These are phyloP conservation scores for Apamea sordens DNA, from an alignment of 2,888 invertebrate genomes.

Conservation along the genomic window DNA sequence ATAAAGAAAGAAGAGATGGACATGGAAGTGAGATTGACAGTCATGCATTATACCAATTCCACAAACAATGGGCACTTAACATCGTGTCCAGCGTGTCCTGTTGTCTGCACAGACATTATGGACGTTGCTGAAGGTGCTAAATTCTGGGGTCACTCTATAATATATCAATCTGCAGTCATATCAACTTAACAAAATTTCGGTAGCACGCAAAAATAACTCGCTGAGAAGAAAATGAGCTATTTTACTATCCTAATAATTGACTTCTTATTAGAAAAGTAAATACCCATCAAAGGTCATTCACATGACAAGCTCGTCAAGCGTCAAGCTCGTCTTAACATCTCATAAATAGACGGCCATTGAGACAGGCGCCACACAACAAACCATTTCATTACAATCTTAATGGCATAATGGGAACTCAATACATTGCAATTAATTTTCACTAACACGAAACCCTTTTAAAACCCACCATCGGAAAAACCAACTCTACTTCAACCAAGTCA, in stretches of 20 bases:
- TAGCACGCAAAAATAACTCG: not conserved
- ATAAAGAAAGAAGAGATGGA: not conserved
- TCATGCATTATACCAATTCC: no score
- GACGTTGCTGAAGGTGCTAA: no score
- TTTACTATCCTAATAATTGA: conserved; percentile 2
- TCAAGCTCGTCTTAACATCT: conserved; percentile 23
- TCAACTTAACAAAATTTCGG: not conserved
- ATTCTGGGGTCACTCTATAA: no score
- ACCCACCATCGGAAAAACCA: not conserved
- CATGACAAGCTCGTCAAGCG: conserved; percentile 17
- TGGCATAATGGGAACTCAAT: conserved; percentile 65
- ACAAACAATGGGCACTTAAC: no score
- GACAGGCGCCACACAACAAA: conserved; percentile 60
- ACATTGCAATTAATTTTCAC: conserved; percentile 68
- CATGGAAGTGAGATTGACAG: no score
- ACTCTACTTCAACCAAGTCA: not conserved
- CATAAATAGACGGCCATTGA: conserved; percentile 35
- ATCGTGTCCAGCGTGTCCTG: no score
- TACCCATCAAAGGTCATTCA: conserved; percentile 35
- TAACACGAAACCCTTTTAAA: conserved; percentile 64
- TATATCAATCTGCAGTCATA: no score
- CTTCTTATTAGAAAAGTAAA: conserved; percentile 18
- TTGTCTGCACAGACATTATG: no score
- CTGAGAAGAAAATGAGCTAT: not conserved
- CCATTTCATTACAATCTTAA: conserved; percentile 63